phyloP scores from a whole-genome alignment of 2,888 invertebrate genomes.

The Nebria brevicollis region DNA sequence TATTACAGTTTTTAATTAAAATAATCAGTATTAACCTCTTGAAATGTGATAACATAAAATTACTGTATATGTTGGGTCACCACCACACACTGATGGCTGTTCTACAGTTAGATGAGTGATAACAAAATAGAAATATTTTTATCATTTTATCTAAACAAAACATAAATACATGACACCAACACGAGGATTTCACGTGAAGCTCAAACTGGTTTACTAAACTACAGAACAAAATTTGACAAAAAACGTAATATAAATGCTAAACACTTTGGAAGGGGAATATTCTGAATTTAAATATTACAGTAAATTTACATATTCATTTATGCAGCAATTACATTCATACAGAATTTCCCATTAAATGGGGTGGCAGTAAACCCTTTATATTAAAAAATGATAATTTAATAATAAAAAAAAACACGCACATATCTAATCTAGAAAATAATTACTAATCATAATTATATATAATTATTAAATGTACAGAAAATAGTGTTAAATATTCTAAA shows the following conservation, averaged over 20 bases:
- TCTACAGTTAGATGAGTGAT: slow-evolving; percentile 1
- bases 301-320: too few species aligned
- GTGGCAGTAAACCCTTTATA: too few species aligned
- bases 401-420: too few species aligned
- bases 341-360: too few species aligned
- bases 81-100: background rate
- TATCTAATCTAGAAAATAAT: too few species aligned
- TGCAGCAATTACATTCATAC: too few species aligned
- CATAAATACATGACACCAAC: slow-evolving; percentile 26
- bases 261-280: too few species aligned
- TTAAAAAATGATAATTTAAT: too few species aligned
- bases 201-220: slow-evolving; percentile 24
- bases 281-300: too few species aligned
- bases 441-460: too few species aligned
- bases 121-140: slow-evolving; percentile 22
- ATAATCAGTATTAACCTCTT: slow-evolving; percentile 31
- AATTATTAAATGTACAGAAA: too few species aligned
- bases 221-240: background rate
- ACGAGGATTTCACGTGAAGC: slow-evolving; percentile 38
- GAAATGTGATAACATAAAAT: slow-evolving; percentile 35
- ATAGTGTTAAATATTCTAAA: background rate
- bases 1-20: slow-evolving; percentile 17
- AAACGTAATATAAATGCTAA: background rate
- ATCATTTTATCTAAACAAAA: slow-evolving; percentile 25
- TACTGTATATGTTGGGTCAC: slow-evolving; percentile 9